Percentiles rank a stretch among this genome's conserved stretches.
Evolutionary conservation across 2,113 vertebrate genomes (phyloP).

Genomic region (Gavia stellata): DNA sequence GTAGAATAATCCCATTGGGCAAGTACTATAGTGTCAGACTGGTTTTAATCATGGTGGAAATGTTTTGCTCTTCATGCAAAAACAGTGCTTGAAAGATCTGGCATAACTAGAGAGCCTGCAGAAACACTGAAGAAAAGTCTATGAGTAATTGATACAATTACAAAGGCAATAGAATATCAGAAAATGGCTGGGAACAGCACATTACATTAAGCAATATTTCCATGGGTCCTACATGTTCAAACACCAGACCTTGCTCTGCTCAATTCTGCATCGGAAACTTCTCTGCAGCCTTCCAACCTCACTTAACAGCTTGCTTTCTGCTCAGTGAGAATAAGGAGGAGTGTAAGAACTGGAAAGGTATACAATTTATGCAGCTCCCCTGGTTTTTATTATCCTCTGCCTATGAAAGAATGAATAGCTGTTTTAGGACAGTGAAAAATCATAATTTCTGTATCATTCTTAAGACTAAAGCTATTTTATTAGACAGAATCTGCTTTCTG

Average conservation of each 20-base stretch:
- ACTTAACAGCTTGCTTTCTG: background rate
- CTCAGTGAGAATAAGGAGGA: background rate
- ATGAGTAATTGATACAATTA: background rate
- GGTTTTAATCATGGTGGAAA: conserved; percentile 15
- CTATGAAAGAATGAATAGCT: background rate
- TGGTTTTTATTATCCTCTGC: background rate
- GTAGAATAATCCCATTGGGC: background rate
- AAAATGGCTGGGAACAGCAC: background rate
- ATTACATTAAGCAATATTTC: background rate
- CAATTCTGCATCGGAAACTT: background rate
- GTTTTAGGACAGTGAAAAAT: background rate
- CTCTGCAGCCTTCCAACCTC: background rate
- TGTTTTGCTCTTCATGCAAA: background rate
- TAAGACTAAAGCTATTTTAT: background rate
- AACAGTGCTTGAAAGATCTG: background rate
- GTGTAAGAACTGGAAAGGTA: background rate
- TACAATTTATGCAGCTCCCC: background rate
- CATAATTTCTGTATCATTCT: background rate
- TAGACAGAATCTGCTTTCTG: background rate
- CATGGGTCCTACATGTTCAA: background rate
- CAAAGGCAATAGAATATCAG: background rate
- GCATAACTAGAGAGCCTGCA: background rate
- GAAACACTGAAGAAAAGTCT: background rate
- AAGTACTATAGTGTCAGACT: background rate
- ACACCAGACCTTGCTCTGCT: background rate